phyloP scores from a whole-genome alignment of 2,113 vertebrate genomes.

The Gadus macrocephalus region DNA sequence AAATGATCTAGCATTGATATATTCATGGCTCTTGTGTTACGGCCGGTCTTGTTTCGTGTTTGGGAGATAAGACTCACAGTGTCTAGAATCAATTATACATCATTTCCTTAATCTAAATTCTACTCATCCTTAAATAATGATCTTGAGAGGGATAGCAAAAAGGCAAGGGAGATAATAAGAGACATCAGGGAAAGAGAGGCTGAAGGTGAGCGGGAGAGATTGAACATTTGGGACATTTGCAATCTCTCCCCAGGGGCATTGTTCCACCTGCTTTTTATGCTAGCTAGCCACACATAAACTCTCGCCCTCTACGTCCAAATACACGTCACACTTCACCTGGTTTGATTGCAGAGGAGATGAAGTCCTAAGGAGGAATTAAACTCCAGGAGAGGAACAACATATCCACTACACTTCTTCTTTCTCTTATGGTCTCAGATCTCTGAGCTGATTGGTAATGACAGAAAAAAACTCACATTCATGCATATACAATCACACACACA shows the following conservation, averaged over 20 bases:
- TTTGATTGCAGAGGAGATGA: constrained; percentile 23
- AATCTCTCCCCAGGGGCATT: constrained; percentile 2
- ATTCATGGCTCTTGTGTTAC: too few species aligned
- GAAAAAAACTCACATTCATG: not conserved
- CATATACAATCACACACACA: not conserved
- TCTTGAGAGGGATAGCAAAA: too few species aligned
- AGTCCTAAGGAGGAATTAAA: constrained; percentile 15
- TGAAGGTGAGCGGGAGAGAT: too few species aligned
- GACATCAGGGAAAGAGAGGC: too few species aligned
- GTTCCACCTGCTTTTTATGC: constrained; percentile 3
- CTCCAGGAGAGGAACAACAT: constrained; percentile 5
- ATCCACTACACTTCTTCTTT: not conserved
- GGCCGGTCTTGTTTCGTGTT: too few species aligned
- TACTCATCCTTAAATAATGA: too few species aligned
- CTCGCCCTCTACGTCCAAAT: not conserved
- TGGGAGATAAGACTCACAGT: too few species aligned
- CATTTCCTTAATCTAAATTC: too few species aligned
- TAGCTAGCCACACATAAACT: not conserved
- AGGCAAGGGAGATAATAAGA: too few species aligned
- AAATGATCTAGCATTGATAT: too few species aligned
- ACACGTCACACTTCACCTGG: not conserved
- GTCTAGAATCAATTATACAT: too few species aligned
- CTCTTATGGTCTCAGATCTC: not conserved
- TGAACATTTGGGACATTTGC: not conserved
- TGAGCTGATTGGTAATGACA: not conserved